A percentile compares a stretch with the other conserved stretches of the same genome.
phyloP scores from a whole-genome alignment of 2,888 invertebrate genomes.

The Meliscaeva auricollis region DNA sequence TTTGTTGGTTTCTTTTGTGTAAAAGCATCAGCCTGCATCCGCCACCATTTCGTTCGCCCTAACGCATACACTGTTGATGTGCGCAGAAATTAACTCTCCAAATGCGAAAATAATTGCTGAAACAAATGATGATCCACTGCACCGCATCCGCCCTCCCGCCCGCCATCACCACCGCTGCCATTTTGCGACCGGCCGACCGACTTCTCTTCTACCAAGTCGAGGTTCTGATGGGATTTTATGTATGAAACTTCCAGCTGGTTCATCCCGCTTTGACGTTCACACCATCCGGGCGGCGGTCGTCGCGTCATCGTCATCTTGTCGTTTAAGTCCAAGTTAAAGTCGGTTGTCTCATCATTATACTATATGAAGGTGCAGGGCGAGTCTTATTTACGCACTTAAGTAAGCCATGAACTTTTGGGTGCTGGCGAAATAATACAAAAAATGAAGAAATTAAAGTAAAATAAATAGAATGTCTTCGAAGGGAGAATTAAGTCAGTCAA shows the following conservation, averaged over 20 bases:
- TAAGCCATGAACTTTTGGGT: conserved; percentile 62
- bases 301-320: neutral
- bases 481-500: conserved; percentile 42
- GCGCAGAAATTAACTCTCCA: conserved; percentile 79
- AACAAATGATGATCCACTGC: conserved; percentile 78
- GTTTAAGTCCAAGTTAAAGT: conserved; percentile 21
- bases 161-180: no score
- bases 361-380: conserved; percentile 32
- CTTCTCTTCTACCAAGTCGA: no score
- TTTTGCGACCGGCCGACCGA: no score
- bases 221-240: neutral
- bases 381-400: conserved; percentile 60
- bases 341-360: conserved; percentile 9
- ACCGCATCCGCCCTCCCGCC: neutral
- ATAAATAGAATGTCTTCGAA: conserved; percentile 61
- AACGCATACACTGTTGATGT: conserved; percentile 23
- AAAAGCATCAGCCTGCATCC: neutral
- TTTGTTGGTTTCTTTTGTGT: conserved; percentile 45
- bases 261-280: conserved; percentile 39
- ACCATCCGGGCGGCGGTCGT: conserved; percentile 13
- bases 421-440: conserved; percentile 29
- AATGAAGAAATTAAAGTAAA: conserved; percentile 74
- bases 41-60: neutral
- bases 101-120: conserved; percentile 84
- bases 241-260: conserved; percentile 19